Conservation (phyloP, 2,888 invertebrate genomes). For the Scelioninae gen. 1 region DNA sequence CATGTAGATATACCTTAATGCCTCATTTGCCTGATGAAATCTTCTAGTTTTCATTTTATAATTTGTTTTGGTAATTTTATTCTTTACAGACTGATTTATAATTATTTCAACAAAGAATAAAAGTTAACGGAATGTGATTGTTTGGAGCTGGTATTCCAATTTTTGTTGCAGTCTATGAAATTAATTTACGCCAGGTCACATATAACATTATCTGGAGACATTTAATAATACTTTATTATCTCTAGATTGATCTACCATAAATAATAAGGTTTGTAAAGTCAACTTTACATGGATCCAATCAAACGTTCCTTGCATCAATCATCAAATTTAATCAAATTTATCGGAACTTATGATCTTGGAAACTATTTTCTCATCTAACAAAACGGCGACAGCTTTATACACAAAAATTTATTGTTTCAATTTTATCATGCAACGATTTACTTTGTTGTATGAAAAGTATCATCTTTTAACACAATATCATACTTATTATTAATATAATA, state of each 20-base stretch:
- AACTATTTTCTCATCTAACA: neutral
- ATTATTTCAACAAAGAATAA: no score
- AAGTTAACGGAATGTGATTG: no score
- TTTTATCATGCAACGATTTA: neutral
- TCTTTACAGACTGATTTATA: no score
- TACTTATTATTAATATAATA: neutral
- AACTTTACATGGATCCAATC: neutral
- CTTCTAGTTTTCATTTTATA: no score
- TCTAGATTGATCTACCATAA: slow-evolving; percentile 1
- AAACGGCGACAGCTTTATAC: neutral
- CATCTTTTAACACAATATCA: neutral
- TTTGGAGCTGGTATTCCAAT: no score
- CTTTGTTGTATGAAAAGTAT: no score
- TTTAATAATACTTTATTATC: slow-evolving; percentile 20
- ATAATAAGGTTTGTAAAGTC: slow-evolving; percentile 19
- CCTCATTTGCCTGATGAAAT: no score
- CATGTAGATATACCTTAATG: no score
- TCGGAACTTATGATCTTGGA: neutral
- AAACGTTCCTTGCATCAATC: neutral
- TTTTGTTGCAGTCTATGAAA: no score
- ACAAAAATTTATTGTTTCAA: neutral
- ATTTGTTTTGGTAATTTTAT: no score
- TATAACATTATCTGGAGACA: neutral
- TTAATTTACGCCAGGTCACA: neutral
- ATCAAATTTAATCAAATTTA: slow-evolving; percentile 8